Evolutionary conservation across 2,113 vertebrate genomes (phyloP).

Genomic region (Dascyllus trimaculatus): DNA sequence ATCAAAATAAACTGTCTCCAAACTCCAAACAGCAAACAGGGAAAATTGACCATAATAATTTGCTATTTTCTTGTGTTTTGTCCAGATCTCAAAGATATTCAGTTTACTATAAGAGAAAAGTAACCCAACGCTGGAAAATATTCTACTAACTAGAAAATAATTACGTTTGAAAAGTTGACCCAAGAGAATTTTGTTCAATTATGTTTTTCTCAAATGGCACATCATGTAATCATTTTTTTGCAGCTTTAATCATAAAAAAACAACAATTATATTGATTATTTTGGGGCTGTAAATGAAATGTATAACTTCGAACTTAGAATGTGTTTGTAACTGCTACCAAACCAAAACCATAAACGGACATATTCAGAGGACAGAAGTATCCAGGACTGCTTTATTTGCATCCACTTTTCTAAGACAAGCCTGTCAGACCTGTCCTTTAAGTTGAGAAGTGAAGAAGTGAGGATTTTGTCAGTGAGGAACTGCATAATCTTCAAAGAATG

Average conservation of each 20-base stretch:
- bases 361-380: background rate
- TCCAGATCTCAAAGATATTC: too few species aligned
- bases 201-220: background rate
- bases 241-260: background rate
- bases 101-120: too few species aligned
- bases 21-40: background rate
- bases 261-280: background rate
- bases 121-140: too few species aligned
- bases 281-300: background rate
- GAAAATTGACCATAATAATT: background rate
- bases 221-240: background rate
- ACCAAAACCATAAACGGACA: too few species aligned
- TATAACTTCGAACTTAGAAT: too few species aligned
- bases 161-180: too few species aligned
- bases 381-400: background rate
- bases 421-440: background rate
- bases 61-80: too few species aligned
- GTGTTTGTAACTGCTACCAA: too few species aligned
- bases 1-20: too few species aligned
- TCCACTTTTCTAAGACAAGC: background rate
- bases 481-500: slow-evolving; percentile 19
- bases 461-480: slow-evolving; percentile 12
- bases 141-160: too few species aligned
- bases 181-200: too few species aligned
- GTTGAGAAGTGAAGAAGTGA: background rate